Base-by-base conservation (phyloP, 2,888 invertebrate species). In the Linyphia triangularis region DNA sequence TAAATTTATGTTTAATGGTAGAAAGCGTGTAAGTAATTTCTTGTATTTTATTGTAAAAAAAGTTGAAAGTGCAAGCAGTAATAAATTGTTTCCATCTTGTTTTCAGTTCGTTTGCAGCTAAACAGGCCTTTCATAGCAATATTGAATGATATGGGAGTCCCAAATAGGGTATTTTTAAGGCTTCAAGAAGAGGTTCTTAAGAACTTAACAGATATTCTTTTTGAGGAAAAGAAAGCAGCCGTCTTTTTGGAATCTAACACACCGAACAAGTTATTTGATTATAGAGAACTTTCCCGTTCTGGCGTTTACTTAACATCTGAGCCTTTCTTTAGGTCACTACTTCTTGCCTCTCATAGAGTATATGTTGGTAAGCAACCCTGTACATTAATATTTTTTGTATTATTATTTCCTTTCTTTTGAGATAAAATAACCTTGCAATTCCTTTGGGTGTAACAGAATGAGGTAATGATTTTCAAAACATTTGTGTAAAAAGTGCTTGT, bases 71-170 rank as follows among this genome's bases (percentile, higher is more conserved):
- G n/a, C n/a, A n/a, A n/a, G n/a, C n/a, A n/a, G n/a, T n/a, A n/a
- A n/a, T n/a, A n/a, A n/a, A n/a, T n/a, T n/a, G n/a, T n/a, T n/a
- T n/a, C n/a, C 1, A 40, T 69, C 33, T 43, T n/a, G 67, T 28
- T 83, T 88, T 24, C 40, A 90, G 90, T 37, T 67, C 90, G 72
- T 85, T 91, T 85, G 84, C 91, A 78, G 57, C 86, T 84, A 78
- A 92, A 91, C 57, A 67, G 90, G 24, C 90, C 88, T 5, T 77
- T 91, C 67, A 85, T 90, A 0, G 90, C 91, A 0, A 91, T 92
- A 84, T 72, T 90, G 22, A 85, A 91, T 10, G 91, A 91, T 82
- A 86, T 91, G 75, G 86, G 88, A 2, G 89, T 91, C 30, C 82
- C 89, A 16, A 77, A 89, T 7, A 69, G 90, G 28, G 73, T 69